Evolutionary conservation across 2,797 vertebrate species (phyloP).

Genomic region (Lithobates sylvaticus): DNA sequence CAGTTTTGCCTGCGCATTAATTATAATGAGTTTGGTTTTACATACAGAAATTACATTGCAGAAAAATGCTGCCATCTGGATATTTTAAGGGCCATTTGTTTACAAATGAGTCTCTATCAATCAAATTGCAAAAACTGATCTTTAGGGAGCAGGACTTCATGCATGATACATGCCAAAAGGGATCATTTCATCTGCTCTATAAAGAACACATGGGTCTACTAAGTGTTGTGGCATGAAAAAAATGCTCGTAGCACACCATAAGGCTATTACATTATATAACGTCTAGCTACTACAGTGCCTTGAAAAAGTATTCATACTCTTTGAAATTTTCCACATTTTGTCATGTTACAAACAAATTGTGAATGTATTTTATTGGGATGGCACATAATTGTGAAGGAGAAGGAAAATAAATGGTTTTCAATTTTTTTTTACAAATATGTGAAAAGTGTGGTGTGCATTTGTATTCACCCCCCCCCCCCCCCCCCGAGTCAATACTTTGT

Average conservation of each 20-base stretch:
- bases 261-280: neutral
- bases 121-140: conserved; percentile 25
- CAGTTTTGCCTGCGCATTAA: neutral
- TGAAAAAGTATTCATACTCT: too few relatives aligned
- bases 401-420: too few relatives aligned
- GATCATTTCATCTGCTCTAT: neutral
- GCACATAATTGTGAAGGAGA: too few relatives aligned
- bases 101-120: conserved; percentile 4
- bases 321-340: too few relatives aligned
- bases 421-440: too few relatives aligned
- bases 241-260: neutral
- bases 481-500: too few relatives aligned
- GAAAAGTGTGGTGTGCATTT: too few relatives aligned
- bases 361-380: too few relatives aligned
- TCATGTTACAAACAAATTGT: too few relatives aligned
- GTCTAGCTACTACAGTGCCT: neutral
- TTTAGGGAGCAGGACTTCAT: conserved; percentile 13
- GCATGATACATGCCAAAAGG: neutral
- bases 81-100: conserved; percentile 16
- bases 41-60: neutral
- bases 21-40: neutral
- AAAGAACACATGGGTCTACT: neutral
- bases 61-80: conserved; percentile 28
- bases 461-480: too few relatives aligned
- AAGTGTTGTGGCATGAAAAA: neutral